phyloP scores from a whole-genome alignment of 1,140 invertebrate genomes.

The Teleopsis dalmanni region DNA sequence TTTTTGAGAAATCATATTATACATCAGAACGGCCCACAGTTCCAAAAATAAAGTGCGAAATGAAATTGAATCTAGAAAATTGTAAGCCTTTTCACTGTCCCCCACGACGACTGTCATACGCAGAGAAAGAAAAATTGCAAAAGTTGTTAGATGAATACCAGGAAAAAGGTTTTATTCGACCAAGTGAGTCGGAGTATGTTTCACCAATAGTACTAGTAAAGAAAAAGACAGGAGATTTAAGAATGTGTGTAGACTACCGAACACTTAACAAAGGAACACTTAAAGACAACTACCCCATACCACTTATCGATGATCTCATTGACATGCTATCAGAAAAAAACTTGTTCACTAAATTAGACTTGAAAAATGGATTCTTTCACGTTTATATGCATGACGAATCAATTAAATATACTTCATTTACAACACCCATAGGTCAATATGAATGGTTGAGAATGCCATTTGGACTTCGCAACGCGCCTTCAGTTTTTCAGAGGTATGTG shows the following conservation, averaged over 20 bases:
- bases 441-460: conserved; percentile 31
- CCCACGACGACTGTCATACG: conserved; percentile 15
- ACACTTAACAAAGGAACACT: conserved; percentile 13
- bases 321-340: conserved; percentile 9
- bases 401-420: conserved; percentile 17
- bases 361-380: conserved; percentile 14
- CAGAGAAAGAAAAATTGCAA: conserved; percentile 15
- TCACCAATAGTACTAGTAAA: conserved; percentile 26
- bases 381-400: conserved; percentile 15
- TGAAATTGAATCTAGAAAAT: conserved; percentile 10
- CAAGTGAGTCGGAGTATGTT: conserved; percentile 25
- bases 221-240: conserved; percentile 12
- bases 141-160: conserved; percentile 20
- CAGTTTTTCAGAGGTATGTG: conserved; percentile 23
- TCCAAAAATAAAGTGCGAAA: background rate
- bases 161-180: conserved; percentile 17
- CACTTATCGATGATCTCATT: conserved; percentile 14
- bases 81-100: conserved; percentile 13
- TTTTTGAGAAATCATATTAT: background rate
- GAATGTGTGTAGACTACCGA: conserved; percentile 18
- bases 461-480: conserved; percentile 16
- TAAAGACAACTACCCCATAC: conserved; percentile 15
- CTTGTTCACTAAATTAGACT: conserved; percentile 15
- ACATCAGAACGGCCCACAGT: background rate
- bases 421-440: conserved; percentile 18